These are phyloP conservation scores for Erpornis zantholeuca DNA, from an alignment of 2,113 vertebrate genomes.

Conservation along the genomic window DNA sequence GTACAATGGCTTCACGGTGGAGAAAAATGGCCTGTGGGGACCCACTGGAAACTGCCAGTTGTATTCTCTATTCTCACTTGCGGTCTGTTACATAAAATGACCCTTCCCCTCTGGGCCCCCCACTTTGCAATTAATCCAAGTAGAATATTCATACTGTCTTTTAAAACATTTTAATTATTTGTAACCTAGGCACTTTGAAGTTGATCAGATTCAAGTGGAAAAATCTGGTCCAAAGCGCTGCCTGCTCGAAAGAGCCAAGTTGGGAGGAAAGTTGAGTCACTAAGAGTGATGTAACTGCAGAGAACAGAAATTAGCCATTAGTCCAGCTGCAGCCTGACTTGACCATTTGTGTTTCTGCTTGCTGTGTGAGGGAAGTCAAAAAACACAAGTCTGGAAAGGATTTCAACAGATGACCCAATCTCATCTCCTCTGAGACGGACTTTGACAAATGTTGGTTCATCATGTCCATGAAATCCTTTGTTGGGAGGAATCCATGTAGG, in stretches of 20 bases:
- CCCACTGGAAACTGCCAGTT: not conserved
- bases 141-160: conserved; percentile 16
- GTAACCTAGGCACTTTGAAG: conserved; percentile 9
- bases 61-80: not conserved
- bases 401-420: not conserved
- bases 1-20: not conserved
- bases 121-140: not conserved
- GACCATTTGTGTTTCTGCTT: not conserved
- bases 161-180: conserved; percentile 25
- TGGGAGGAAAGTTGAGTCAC: not conserved
- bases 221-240: conserved; percentile 2
- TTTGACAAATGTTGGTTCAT: not conserved
- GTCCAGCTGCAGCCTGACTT: not conserved
- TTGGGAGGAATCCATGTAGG: not conserved
- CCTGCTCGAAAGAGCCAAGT: not conserved
- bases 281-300: not conserved
- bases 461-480: not conserved
- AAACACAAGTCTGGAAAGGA: not conserved
- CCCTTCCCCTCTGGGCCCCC: not conserved
- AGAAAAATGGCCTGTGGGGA: not conserved
- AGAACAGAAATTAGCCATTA: not conserved
- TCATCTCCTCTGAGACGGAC: not conserved
- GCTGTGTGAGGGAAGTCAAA: not conserved
- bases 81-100: conserved; percentile 13
- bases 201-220: not conserved